Conservation (phyloP, 1,140 invertebrate species). For the Achatina immaculata region DNA sequence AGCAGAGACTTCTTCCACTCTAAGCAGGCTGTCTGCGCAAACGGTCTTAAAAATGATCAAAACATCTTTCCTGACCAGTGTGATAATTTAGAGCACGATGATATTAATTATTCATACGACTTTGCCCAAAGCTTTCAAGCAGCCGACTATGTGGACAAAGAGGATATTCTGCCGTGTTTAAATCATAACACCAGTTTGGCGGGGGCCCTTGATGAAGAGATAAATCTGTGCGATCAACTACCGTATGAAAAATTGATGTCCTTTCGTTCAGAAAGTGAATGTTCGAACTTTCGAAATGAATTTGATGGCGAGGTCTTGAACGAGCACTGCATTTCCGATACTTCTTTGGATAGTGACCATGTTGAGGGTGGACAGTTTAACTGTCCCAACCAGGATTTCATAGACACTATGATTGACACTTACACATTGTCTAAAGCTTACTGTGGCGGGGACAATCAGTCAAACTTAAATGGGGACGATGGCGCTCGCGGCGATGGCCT, state of each 20-base stretch:
- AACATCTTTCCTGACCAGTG: background rate
- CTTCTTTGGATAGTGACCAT: background rate
- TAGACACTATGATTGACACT: slow-evolving; percentile 22
- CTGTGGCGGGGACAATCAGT: background rate
- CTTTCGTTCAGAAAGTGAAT: background rate
- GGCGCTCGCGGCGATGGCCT: slow-evolving; percentile 11
- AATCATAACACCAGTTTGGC: slow-evolving; percentile 1
- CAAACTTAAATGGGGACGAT: background rate
- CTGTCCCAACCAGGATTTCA: background rate
- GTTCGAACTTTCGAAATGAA: background rate
- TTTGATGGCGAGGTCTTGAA: background rate
- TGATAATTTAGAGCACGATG: background rate
- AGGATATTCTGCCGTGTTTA: background rate
- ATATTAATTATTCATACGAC: background rate
- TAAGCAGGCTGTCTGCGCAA: background rate
- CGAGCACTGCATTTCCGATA: background rate
- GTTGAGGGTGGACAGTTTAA: background rate
- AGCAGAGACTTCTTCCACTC: background rate
- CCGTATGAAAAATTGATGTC: slow-evolving; percentile 1
- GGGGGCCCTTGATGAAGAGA: background rate
- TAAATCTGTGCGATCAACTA: background rate
- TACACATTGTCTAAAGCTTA: background rate
- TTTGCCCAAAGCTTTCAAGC: background rate
- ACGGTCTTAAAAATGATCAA: background rate
- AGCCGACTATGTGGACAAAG: background rate